Percentiles rank a stretch among this genome's conserved stretches.
These are phyloP conservation scores for Corythornis cristatus DNA, from an alignment of 2,113 vertebrate genomes.

Conservation along the genomic window DNA sequence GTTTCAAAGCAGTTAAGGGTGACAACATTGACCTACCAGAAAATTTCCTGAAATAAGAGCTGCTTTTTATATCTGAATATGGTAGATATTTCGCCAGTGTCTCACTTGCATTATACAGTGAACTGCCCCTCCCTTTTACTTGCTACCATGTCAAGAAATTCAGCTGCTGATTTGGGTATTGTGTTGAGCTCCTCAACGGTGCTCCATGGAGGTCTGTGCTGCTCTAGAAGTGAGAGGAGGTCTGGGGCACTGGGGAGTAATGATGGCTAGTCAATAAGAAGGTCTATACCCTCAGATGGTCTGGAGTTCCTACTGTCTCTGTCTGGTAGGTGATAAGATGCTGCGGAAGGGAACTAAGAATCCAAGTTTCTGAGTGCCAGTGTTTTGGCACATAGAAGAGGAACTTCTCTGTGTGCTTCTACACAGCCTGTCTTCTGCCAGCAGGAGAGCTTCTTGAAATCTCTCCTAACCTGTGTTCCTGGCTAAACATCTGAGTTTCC, in stretches of 20 bases:
- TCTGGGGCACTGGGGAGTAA: background rate
- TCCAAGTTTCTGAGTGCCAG: background rate
- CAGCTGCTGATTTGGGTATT: background rate
- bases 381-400: background rate
- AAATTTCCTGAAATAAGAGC: too few species aligned
- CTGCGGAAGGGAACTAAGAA: background rate
- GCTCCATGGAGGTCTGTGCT: background rate
- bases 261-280: background rate
- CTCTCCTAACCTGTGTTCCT: background rate
- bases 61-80: too few species aligned
- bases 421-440: background rate
- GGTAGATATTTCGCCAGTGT: background rate
- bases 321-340: background rate
- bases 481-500: background rate
- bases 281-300: background rate
- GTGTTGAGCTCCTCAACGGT: background rate
- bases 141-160: accelerated
- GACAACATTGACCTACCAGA: too few species aligned
- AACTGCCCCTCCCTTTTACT: background rate
- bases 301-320: background rate
- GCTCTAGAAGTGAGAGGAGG: background rate
- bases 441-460: background rate
- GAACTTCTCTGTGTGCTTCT: background rate
- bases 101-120: background rate
- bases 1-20: too few species aligned